Percentiles rank a stretch among this genome's conserved stretches.
These are phyloP conservation scores for Holacanthella duospinosa DNA, from an alignment of 2,888 invertebrate species.

Conservation along the genomic window DNA sequence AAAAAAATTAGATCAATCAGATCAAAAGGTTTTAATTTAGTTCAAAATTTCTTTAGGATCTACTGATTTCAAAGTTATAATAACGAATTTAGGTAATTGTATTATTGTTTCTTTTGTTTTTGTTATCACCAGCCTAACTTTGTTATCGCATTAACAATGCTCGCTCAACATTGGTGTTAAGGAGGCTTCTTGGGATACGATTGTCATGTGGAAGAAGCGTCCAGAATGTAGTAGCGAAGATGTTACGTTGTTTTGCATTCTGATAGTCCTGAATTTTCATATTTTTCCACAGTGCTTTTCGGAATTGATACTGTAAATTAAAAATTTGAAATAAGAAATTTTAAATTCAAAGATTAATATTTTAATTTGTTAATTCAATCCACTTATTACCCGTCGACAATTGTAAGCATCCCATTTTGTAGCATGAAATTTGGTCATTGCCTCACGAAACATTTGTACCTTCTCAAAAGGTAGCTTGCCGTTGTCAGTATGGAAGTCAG, in stretches of 20 bases:
- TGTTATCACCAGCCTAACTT: no score
- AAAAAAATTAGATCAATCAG: no score
- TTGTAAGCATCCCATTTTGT: neutral
- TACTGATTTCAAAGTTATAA: no score
- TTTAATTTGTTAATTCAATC: neutral
- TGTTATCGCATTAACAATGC: no score
- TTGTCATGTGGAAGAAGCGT: neutral
- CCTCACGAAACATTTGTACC: neutral
- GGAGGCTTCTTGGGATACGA: neutral
- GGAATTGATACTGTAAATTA: neutral
- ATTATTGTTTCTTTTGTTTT: no score
- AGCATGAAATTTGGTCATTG: neutral
- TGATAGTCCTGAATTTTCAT: neutral
- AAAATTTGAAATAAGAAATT: neutral
- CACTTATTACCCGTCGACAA: neutral
- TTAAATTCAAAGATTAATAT: neutral
- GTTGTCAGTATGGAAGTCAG: neutral
- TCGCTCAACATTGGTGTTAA: neutral
- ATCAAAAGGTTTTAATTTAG: no score
- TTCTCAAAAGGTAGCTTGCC: neutral
- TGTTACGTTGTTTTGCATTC: neutral
- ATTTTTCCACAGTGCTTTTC: slow-evolving; percentile 1
- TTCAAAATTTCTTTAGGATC: no score
- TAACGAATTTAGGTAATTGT: no score
- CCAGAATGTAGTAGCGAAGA: neutral